A percentile compares a stretch with the other conserved stretches of the same genome.
Evolutionary conservation across 2,888 invertebrate species (phyloP).

Genomic region (Nebria brevicollis): DNA sequence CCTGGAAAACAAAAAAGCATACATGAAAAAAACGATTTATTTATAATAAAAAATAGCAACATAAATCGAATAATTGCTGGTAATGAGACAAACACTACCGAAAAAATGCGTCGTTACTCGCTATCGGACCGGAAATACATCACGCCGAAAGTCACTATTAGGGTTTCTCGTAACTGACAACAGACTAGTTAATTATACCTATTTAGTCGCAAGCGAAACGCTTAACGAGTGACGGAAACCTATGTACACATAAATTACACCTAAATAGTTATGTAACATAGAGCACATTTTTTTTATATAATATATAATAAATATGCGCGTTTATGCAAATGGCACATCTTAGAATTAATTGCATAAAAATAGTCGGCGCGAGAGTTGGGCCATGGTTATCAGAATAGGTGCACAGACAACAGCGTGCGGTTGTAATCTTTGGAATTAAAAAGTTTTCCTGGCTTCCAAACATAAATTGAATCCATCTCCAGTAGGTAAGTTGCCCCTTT

Average conservation of each 20-base stretch:
- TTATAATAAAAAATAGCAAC: too few relatives aligned
- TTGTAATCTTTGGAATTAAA: constrained; percentile 1
- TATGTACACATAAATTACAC: neutral
- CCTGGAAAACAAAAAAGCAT: neutral
- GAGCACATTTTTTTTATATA: neutral
- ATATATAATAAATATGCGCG: neutral
- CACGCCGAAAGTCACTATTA: constrained; percentile 22
- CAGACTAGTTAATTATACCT: constrained; percentile 40
- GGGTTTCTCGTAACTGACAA: constrained; percentile 22
- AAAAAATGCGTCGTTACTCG: neutral
- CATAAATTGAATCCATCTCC: constrained; percentile 1
- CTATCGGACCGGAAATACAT: constrained; percentile 32
- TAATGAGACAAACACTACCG: too few relatives aligned
- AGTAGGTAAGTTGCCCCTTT: neutral
- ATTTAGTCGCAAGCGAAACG: constrained; percentile 40
- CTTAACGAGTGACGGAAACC: constrained; percentile 1
- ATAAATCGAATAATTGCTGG: neutral
- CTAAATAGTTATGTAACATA: neutral
- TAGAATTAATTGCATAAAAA: neutral
- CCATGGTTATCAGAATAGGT: neutral
- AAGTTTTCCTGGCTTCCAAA: neutral
- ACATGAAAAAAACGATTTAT: neutral
- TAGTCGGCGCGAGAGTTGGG: neutral
- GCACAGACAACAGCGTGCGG: neutral
- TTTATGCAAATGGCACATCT: neutral